A percentile compares a stretch with the other conserved stretches of the same genome.
phyloP scores from a whole-genome alignment of 1,140 invertebrate species.

The Anastatus disparis region DNA sequence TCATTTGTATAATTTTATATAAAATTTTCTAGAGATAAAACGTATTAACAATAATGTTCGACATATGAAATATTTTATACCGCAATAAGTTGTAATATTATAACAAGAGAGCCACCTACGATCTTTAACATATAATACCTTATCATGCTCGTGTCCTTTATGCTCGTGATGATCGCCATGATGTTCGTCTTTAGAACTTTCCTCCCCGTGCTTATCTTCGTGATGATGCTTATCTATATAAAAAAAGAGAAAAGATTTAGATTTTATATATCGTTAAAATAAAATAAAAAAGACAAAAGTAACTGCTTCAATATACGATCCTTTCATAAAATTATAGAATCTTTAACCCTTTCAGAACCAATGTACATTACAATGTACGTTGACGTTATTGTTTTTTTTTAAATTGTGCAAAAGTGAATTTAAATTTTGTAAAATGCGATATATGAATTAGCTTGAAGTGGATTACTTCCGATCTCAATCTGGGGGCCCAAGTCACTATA shows the following conservation, averaged over 20 bases:
- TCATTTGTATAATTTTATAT: constrained; percentile 29
- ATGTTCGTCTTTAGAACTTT: not conserved
- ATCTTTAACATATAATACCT: constrained; percentile 16
- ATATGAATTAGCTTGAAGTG: too few relatives aligned
- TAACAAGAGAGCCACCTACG: not conserved
- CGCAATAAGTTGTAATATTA: not conserved
- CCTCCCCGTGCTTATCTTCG: not conserved
- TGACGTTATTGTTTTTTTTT: too few relatives aligned
- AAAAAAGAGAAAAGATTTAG: not conserved
- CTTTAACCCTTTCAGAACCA: too few relatives aligned
- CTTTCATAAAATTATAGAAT: too few relatives aligned
- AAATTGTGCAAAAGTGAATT: too few relatives aligned
- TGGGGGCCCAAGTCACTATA: too few relatives aligned
- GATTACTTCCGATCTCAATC: too few relatives aligned
- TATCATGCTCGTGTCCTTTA: constrained; percentile 29
- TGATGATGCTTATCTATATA: constrained; percentile 15
- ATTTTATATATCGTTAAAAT: not conserved
- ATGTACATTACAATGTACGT: too few relatives aligned
- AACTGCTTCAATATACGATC: too few relatives aligned
- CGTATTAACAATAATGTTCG: not conserved
- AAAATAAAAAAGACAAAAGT: not conserved
- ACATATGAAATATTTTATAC: not conserved
- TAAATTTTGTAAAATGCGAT: too few relatives aligned
- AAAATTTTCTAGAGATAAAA: too few relatives aligned
- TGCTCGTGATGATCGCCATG: constrained; percentile 13